Evolutionary conservation across 1,140 invertebrate genomes (phyloP), one percentile per base, ranked within the genome.

Genomic region (Drosophila orosa): DNA sequence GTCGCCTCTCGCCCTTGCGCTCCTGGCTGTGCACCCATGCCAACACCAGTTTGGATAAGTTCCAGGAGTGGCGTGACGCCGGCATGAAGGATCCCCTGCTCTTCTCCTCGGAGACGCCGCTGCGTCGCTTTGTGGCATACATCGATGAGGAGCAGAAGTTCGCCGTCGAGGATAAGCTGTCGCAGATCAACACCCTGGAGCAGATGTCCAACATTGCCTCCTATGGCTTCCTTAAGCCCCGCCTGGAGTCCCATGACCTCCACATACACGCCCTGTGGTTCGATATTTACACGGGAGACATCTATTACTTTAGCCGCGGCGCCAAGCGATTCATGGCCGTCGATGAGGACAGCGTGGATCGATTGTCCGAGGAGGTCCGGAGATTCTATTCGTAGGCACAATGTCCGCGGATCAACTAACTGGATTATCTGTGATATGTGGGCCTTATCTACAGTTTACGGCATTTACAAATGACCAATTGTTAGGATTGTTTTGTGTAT

Each of bases 241-340:
- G 96, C 3, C 92, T 99, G 12, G 95, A 96, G 91, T 94, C 94
- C 24, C 95, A 97, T 80, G 94, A 97, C 90, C 93, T 98, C 7
- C 96, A 98, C 83, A 96, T 98, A 72, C 97, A 98, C 90, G 97
- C 98, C 0, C 93, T 99, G 5, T 99, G 98, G 98, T 99, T 99
- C 92, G 98, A 99, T 92, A 98, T 99, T 89, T 98, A 98, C 85
- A 98, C 97, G 0, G 98, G 98, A 4, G 97, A 99, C 92, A 97
- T 99, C 85, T 98, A 97, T 91, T 98, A 97, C 89, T 98, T 98
- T 84, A 98, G 97, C 89, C 94, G 96, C 69, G 94, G 95, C 39
- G 94, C 95, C 27, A 98, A 98, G 92, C 93, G 98, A 10, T 93
- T 89, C 42, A 93, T 97, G 80, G 96, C 97, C 19, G 94, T 97